Evolutionary conservation across 2,797 vertebrate genomes (phyloP), one percentile per base, ranked within the genome.

Genomic region (Ctenochaetus hawaiiensis): DNA sequence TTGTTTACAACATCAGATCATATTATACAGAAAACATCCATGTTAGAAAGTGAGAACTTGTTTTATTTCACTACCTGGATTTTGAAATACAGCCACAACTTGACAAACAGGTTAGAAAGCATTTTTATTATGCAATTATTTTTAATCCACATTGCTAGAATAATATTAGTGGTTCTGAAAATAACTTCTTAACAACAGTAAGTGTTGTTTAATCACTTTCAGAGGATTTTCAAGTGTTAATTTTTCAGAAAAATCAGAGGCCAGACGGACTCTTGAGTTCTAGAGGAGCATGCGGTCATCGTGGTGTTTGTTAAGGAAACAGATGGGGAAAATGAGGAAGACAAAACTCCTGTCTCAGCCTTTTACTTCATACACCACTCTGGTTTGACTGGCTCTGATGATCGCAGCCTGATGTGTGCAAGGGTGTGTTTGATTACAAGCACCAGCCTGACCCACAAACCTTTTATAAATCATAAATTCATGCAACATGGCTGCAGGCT

Each of bases 381-480:
- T 79, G 85, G 88, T 93, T 83, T 17, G 57, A 90, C 89, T 67
- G 76, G 88, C 73, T 89, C 8, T 6, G 13, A 66, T 49, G 12
- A 41, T 6, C 3, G 22, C 20, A 3, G 13, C n/a, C 4, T 3
- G 10, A 26, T 61, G 30, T 0, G 3, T 44, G 14, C 6, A 0
- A 43, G 69, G 80, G 82, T 72, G 84, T 88, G 83, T 78, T 79
- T 39, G 67, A 23, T 52, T 44, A 45, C 9, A 57, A 66, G 22
- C 37, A 0, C 22, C 20, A 3, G 6, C 52, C 68, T 79, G 56
- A 75, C 41, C 54, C 17, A n/a, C 23, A 77, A 54, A 76, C 14
- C 7, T 73, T 72, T 47, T 67, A 14, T 30, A 64, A 76, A 64
- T 62, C 18, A 43, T 77, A 54, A 51, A 30, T 54, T 59, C 49